A percentile compares a stretch with the other conserved stretches of the same genome.
Evolutionary conservation across 2,797 vertebrate genomes (phyloP).

Genomic region (Myotis daubentonii): DNA sequence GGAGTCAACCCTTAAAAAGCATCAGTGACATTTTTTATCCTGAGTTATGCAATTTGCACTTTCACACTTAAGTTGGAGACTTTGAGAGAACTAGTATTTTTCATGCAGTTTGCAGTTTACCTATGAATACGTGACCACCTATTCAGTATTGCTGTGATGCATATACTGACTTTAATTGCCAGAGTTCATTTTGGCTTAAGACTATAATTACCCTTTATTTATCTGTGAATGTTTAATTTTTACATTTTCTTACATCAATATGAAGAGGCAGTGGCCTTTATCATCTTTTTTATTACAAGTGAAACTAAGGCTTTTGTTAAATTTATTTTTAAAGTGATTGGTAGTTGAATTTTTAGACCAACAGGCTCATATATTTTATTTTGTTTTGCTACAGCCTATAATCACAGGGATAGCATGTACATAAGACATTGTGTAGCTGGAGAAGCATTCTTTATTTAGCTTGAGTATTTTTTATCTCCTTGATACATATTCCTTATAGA

Average conservation of each 20-base stretch:
- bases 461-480: constrained; percentile 32
- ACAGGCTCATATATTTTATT: not conserved
- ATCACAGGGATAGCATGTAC: not conserved
- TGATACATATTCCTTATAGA: not conserved
- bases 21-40: not conserved
- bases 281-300: not conserved
- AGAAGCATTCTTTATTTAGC: constrained; percentile 19
- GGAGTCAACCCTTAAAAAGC: not conserved
- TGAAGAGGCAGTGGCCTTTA: not conserved
- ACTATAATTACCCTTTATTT: not conserved
- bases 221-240: not conserved
- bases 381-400: not conserved
- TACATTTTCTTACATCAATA: not conserved
- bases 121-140: not conserved
- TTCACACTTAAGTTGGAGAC: not conserved
- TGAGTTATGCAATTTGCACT: not conserved
- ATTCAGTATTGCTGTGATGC: not conserved
- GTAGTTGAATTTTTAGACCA: constrained; percentile 22
- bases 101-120: constrained; percentile 10
- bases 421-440: not conserved
- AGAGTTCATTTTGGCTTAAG: not conserved
- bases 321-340: not conserved
- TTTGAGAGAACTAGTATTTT: constrained; percentile 34
- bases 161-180: not conserved
- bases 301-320: not conserved